These are phyloP conservation scores for Anthopleura xanthogrammica DNA, from an alignment of 92 coral and sea anemone species.

Conservation along the genomic window DNA sequence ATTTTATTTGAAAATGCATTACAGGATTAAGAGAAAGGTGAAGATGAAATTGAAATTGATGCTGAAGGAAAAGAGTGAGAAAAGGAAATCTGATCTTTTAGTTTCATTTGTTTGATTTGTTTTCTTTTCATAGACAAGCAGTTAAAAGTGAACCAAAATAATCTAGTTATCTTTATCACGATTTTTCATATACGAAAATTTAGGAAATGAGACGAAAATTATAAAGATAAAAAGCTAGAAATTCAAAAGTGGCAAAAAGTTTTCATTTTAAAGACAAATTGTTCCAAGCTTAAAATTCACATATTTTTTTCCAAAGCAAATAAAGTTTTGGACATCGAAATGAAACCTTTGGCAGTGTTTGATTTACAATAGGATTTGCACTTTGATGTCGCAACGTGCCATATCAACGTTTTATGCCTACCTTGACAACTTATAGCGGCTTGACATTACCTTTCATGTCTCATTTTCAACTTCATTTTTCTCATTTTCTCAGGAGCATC, in stretches of 20 bases:
- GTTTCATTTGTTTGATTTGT: neutral
- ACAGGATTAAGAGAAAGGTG: neutral
- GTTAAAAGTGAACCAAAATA: neutral
- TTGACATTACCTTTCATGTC: neutral
- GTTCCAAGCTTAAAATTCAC: neutral
- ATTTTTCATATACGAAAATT: neutral
- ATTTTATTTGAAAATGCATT: neutral
- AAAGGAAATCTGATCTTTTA: neutral
- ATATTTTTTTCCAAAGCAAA: neutral
- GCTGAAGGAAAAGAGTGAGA: neutral
- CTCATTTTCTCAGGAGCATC: neutral
- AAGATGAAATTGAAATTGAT: neutral
- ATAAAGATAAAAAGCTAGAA: neutral
- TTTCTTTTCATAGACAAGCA: neutral
- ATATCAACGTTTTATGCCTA: neutral
- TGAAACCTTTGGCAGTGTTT: neutral
- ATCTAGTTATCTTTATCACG: neutral
- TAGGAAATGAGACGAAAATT: neutral
- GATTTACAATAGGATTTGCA: neutral
- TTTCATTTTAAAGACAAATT: neutral
- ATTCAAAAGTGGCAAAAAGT: neutral
- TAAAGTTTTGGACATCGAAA: neutral
- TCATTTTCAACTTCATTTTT: neutral
- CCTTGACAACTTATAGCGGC: neutral
- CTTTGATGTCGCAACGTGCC: conserved; percentile 2